Evolutionary conservation across 2,797 vertebrate species (phyloP).

Genomic region (Percopsis omiscomaycus): DNA sequence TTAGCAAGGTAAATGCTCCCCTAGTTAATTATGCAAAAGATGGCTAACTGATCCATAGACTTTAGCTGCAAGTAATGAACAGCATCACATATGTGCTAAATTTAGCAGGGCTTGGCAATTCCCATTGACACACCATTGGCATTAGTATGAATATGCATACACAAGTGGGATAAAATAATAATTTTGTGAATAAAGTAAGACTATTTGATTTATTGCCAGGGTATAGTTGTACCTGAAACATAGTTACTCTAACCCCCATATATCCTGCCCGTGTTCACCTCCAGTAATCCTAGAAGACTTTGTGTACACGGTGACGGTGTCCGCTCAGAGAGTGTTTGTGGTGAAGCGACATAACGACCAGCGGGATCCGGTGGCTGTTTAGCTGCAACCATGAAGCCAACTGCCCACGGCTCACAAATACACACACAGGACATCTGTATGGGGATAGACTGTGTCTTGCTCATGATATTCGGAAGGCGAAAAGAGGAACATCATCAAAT

Average conservation of each 20-base stretch:
- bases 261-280: constrained; percentile 7
- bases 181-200: too few relatives aligned
- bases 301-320: constrained; percentile 84
- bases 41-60: too few relatives aligned
- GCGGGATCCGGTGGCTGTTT: constrained; percentile 81
- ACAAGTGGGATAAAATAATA: too few relatives aligned
- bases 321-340: constrained; percentile 90
- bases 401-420: background rate
- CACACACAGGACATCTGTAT: background rate
- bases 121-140: too few relatives aligned
- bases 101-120: too few relatives aligned
- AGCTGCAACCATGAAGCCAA: constrained; percentile 30
- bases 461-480: background rate
- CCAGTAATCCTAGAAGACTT: constrained; percentile 91
- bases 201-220: too few relatives aligned
- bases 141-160: too few relatives aligned
- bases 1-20: too few relatives aligned
- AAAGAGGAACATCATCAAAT: background rate
- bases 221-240: background rate
- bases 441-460: background rate
- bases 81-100: too few relatives aligned
- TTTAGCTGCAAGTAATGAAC: too few relatives aligned
- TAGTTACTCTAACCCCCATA: background rate
- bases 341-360: constrained; percentile 90
- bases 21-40: too few relatives aligned